Evolutionary conservation across 1,140 invertebrate genomes (phyloP).

Genomic region (Plodia interpunctella): DNA sequence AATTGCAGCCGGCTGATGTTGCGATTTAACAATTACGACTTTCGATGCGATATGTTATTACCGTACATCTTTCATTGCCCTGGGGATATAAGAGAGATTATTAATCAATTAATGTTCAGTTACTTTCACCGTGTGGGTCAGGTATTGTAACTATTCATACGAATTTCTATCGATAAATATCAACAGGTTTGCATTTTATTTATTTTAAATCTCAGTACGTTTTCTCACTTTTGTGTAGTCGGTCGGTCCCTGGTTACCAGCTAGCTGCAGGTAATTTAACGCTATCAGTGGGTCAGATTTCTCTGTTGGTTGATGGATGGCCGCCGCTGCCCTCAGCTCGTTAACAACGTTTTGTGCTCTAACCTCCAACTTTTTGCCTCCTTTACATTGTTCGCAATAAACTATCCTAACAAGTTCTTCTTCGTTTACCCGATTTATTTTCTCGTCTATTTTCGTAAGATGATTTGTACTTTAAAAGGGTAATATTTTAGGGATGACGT

Average conservation of each 20-base stretch:
- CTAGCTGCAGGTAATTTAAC: constrained; percentile 42
- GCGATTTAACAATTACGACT: constrained; percentile 48
- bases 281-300: constrained; percentile 43
- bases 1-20: constrained; percentile 38
- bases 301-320: constrained; percentile 42
- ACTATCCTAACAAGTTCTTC: constrained; percentile 3
- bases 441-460: background rate
- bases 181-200: too few relatives aligned
- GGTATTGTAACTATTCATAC: background rate
- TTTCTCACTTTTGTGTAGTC: background rate
- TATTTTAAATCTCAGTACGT: background rate
- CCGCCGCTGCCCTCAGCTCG: constrained; percentile 34
- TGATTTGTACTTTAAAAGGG: background rate
- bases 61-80: constrained; percentile 41
- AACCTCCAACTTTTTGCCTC: constrained; percentile 9
- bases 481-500: background rate
- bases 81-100: constrained; percentile 40
- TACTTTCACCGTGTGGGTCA: constrained; percentile 44
- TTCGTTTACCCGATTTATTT: background rate
- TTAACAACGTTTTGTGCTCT: constrained; percentile 23
- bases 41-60: constrained; percentile 53
- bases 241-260: constrained; percentile 22
- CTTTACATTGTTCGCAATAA: constrained; percentile 1
- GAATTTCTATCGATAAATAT: background rate
- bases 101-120: constrained; percentile 48